Base-by-base conservation (phyloP, 37 sponge, comb jelly and placozoan species). In the Corticium candelabrum region DNA sequence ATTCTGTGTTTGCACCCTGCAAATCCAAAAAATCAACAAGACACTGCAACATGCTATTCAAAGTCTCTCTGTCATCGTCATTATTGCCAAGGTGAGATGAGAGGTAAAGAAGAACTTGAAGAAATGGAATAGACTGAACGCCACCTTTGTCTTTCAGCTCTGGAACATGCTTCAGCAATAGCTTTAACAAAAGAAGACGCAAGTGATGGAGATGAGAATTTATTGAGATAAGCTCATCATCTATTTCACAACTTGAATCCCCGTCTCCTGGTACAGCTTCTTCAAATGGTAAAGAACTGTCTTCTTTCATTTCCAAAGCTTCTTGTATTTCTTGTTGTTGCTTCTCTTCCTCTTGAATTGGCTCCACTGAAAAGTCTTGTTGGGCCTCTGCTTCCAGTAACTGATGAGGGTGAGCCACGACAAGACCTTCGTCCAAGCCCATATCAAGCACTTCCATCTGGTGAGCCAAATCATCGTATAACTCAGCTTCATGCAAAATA, bases 101-200 rank as follows among this genome's bases (percentile, higher is more conserved):
- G 31, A 89, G 70, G 34, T 74, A 82, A 33, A 76, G 57, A 39
- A 89, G 30, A 50, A 89, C 34, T 78, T 92, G 87, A 50, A 92
- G 72, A 50, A 76, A 82, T 32, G 87, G 82, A 7, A 92, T 85
- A 41, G 79, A 40, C 5, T 85, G 74, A 40, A 86, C 68, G 3
- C 93, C 93, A 1, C 90, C 93, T 15, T 62, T 83, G 1, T 73
- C 79, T 39, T 81, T 83, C 37, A 84, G 41, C 11, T 38, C 35
- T 4, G 76, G 39, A 15, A 92, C 38, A 3, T 80, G 76, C 0
- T 86, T 41, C 5, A 86, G 36, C 41, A 92, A 69, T 15, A 35
- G 37, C 35, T n/a, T 40, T 67, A 92, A 67, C 39, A 92, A 57
- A 7, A 70, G 34, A 43, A 82, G 57, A 37, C 86, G 32, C 32